These are phyloP conservation scores for Sericinus montela DNA, from an alignment of 2,888 invertebrate species.

Conservation along the genomic window DNA sequence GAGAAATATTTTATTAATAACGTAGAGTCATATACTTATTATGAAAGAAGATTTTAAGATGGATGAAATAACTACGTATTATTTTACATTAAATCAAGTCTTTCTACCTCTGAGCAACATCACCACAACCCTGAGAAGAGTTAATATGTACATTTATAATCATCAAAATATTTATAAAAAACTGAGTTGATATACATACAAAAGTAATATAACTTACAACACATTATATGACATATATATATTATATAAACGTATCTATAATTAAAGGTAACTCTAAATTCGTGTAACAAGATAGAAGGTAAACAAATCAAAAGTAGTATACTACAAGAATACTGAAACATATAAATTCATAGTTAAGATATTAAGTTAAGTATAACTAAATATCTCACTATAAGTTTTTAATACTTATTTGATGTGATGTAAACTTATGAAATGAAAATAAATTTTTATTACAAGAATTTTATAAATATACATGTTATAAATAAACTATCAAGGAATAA, in stretches of 20 bases:
- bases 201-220: no score
- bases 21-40: slow-evolving; percentile 5
- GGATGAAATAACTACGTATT: slow-evolving; percentile 24
- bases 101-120: slow-evolving; percentile 51
- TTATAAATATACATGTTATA: no score
- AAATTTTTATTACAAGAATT: no score
- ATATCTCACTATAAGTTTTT: neutral
- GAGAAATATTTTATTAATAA: no score
- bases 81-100: slow-evolving; percentile 32
- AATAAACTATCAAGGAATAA: no score
- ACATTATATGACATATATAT: no score
- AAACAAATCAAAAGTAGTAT: no score
- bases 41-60: slow-evolving; percentile 9
- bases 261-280: neutral
- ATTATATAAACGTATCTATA: no score
- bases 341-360: neutral
- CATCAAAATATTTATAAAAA: neutral
- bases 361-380: neutral
- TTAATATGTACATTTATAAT: slow-evolving; percentile 19
- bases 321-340: no score
- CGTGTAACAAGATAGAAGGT: neutral
- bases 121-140: slow-evolving; percentile 54
- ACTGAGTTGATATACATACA: neutral
- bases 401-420: neutral
- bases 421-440: no score